phyloP scores from a whole-genome alignment of 2,888 invertebrate species.

The Chouioia cunea region DNA sequence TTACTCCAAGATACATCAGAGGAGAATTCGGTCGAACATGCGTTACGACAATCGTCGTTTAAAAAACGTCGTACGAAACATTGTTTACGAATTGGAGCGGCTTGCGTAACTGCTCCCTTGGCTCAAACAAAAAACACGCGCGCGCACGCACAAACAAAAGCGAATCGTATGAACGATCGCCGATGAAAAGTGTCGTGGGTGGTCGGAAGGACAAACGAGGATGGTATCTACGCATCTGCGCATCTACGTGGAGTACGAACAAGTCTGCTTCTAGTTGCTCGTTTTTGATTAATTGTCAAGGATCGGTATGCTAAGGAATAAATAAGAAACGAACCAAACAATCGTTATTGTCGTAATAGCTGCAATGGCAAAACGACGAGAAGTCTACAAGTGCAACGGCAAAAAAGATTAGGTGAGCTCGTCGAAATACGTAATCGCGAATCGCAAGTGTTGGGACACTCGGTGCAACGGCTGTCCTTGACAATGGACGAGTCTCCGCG shows the following conservation, averaged over 20 bases:
- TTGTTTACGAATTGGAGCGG: background rate
- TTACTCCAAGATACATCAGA: conserved; percentile 26
- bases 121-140: too few species aligned
- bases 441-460: too few species aligned
- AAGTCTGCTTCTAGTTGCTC: conserved; percentile 36
- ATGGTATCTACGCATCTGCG: background rate
- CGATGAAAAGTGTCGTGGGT: background rate
- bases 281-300: conserved; percentile 44
- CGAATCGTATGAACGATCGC: too few species aligned
- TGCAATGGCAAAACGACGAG: conserved; percentile 46
- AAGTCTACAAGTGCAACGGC: conserved; percentile 40
- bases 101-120: too few species aligned
- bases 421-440: too few species aligned
- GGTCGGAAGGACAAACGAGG: conserved; percentile 8
- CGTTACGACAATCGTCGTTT: conserved; percentile 39
- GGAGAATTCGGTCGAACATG: conserved; percentile 46
- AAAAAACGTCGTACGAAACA: background rate
- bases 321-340: conserved; percentile 45
- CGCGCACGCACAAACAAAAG: background rate
- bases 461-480: too few species aligned
- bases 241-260: conserved; percentile 26
- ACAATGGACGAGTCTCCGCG: too few species aligned
- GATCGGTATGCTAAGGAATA: conserved; percentile 42
- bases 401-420: conserved; percentile 17
- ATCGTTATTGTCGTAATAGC: conserved; percentile 46